These are phyloP conservation scores for Scaptomyza graminum DNA, from an alignment of 1,140 invertebrate genomes.

Conservation along the genomic window DNA sequence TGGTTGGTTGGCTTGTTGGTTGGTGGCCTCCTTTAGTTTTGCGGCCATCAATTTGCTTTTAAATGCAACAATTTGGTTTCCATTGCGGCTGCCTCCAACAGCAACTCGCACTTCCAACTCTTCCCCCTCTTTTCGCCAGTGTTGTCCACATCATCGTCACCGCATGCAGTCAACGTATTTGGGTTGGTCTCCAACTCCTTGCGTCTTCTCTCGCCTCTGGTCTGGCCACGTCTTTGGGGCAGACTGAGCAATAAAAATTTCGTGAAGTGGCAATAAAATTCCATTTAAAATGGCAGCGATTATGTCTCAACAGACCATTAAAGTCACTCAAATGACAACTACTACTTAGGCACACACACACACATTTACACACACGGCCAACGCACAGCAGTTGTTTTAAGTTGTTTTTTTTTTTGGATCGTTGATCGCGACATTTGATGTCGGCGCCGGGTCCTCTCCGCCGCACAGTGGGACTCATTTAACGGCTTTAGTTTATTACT, in stretches of 20 bases:
- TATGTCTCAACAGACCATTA: slow-evolving; percentile 84
- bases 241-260: slow-evolving; percentile 77
- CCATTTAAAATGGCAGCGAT: slow-evolving; percentile 84
- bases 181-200: slow-evolving; percentile 27
- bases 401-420: slow-evolving; percentile 59
- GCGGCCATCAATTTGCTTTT: slow-evolving; percentile 83
- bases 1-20: slow-evolving; percentile 44
- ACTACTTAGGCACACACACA: slow-evolving; percentile 77
- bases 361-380: slow-evolving; percentile 35
- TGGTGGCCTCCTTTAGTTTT: slow-evolving; percentile 80
- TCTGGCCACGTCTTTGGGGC: no score
- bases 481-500: slow-evolving; percentile 44
- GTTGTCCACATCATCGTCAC: slow-evolving; percentile 63
- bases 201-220: background rate
- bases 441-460: slow-evolving; percentile 54
- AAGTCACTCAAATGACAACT: slow-evolving; percentile 84
- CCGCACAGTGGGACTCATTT: slow-evolving; percentile 68
- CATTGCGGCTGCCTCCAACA: slow-evolving; percentile 49
- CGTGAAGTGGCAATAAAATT: slow-evolving; percentile 84
- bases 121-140: slow-evolving; percentile 6
- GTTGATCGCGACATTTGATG: slow-evolving; percentile 75
- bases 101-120: background rate
- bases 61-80: slow-evolving; percentile 82
- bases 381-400: slow-evolving; percentile 45
- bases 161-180: slow-evolving; percentile 63